These are phyloP conservation scores for Lepetodrilus schrolli DNA, from an alignment of 2,888 invertebrate species.

Conservation along the genomic window DNA sequence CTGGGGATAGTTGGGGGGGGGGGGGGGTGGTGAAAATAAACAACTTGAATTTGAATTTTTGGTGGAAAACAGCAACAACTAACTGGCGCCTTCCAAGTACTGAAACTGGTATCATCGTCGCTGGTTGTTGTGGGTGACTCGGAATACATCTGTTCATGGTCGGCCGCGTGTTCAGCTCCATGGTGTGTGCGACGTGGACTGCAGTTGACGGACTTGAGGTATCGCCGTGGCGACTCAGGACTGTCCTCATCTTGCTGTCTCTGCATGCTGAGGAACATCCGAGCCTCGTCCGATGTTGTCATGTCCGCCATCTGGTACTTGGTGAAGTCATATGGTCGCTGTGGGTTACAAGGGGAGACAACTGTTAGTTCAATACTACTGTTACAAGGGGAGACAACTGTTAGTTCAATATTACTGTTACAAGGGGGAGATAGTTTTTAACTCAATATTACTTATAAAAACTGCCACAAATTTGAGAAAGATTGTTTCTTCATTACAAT, in stretches of 20 bases:
- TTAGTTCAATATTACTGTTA: no score
- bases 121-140: slow-evolving; percentile 66
- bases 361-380: no score
- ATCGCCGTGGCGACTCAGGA: slow-evolving; percentile 44
- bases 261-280: slow-evolving; percentile 70
- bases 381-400: no score
- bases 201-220: slow-evolving; percentile 17
- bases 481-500: no score
- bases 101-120: slow-evolving; percentile 70
- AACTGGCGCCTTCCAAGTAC: slow-evolving; percentile 69
- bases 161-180: background rate
- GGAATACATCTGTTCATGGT: slow-evolving; percentile 51
- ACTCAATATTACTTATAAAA: no score
- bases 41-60: no score
- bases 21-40: no score
- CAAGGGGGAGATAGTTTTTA: no score
- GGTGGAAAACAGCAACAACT: no score
- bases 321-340: slow-evolving; percentile 66
- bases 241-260: slow-evolving; percentile 61
- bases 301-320: slow-evolving; percentile 68
- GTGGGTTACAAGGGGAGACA: no score
- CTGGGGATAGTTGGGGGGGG: no score
- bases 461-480: no score
- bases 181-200: slow-evolving; percentile 33
- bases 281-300: slow-evolving; percentile 70